These are phyloP conservation scores for Drosophila meridiana DNA, from an alignment of 2,888 invertebrate genomes.

Conservation along the genomic window DNA sequence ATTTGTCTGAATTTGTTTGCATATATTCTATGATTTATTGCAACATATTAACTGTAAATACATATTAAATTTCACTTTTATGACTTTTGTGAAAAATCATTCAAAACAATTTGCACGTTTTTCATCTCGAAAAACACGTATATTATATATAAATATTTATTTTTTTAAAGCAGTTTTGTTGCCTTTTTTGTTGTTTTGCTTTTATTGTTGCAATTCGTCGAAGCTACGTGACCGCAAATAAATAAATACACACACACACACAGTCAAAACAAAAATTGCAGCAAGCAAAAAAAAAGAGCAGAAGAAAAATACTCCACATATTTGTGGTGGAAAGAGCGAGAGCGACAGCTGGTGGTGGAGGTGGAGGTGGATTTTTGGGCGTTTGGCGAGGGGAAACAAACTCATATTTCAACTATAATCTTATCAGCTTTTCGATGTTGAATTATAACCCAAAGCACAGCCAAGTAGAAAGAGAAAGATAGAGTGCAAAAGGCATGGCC, in stretches of 20 bases:
- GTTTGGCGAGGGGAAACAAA: constrained; percentile 34
- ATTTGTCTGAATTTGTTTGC: background rate
- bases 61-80: constrained; percentile 6
- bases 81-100: constrained; percentile 1
- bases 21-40: background rate
- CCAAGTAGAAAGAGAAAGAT: constrained; percentile 1
- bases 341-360: background rate
- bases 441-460: constrained; percentile 57
- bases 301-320: background rate
- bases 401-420: constrained; percentile 72
- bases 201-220: constrained; percentile 33
- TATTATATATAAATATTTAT: background rate
- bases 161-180: background rate
- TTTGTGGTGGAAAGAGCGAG: background rate
- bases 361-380: background rate
- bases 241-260: constrained; percentile 29
- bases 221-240: constrained; percentile 60
- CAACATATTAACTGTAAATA: constrained; percentile 1
- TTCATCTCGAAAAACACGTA: background rate
- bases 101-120: background rate
- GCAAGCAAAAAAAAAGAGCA: constrained; percentile 10
- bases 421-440: constrained; percentile 74
- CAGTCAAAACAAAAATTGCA: constrained; percentile 26
- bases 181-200: constrained; percentile 2
- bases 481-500: constrained; percentile 1